A percentile compares a stretch with the other conserved stretches of the same genome.
Evolutionary conservation across 64 coral and sea anemone species (phyloP).

Genomic region (Pachyseris speciosa): DNA sequence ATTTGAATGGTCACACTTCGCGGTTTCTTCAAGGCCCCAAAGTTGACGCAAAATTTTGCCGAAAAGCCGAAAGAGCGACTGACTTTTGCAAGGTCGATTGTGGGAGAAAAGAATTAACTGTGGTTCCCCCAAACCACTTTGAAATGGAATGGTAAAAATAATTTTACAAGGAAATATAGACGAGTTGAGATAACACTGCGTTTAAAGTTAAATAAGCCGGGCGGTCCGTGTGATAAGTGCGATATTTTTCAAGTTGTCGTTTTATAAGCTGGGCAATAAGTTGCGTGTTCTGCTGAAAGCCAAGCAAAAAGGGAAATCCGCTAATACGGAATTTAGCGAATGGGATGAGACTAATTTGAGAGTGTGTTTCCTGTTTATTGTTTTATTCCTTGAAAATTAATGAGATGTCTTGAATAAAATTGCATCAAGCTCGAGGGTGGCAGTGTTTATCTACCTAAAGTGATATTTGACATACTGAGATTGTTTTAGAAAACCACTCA

Average conservation of each 20-base stretch:
- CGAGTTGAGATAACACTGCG: not conserved
- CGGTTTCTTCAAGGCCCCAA: too few species aligned
- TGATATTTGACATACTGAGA: constrained; percentile 48
- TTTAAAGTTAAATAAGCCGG: not conserved
- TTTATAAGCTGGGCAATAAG: not conserved
- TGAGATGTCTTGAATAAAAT: constrained; percentile 44
- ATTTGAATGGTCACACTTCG: too few species aligned
- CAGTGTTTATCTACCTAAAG: constrained; percentile 48
- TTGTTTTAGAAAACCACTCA: constrained; percentile 45
- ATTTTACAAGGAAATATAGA: constrained; percentile 5
- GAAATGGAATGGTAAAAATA: not conserved
- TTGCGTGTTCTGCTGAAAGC: constrained; percentile 15
- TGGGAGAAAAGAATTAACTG: not conserved
- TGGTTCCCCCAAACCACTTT: not conserved
- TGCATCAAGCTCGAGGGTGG: constrained; percentile 18
- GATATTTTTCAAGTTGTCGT: not conserved
- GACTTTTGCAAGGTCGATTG: too few species aligned
- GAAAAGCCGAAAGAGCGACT: too few species aligned
- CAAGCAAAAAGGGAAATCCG: constrained; percentile 14
- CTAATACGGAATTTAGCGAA: constrained; percentile 4
- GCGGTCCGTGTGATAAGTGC: not conserved
- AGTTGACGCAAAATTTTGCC: too few species aligned
- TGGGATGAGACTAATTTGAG: not conserved
- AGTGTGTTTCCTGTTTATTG: constrained; percentile 39
- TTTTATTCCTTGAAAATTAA: constrained; percentile 52